Evolutionary conservation across 2,797 vertebrate genomes (phyloP), one percentile per base, ranked within the genome.

Genomic region (Vipera ursinii): DNA sequence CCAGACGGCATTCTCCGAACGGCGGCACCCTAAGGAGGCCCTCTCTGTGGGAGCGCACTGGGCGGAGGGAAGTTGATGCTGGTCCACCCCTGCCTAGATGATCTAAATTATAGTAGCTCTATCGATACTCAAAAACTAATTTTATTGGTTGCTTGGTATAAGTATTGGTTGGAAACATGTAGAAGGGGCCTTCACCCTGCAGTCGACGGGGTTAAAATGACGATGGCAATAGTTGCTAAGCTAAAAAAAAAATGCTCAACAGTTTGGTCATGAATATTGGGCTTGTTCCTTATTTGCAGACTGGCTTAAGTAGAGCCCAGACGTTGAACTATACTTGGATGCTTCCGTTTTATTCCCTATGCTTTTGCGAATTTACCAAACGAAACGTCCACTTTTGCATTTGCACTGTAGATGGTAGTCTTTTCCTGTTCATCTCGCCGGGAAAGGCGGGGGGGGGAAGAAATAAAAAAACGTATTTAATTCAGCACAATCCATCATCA

Each of bases 381-480:
- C 95, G 73, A 86, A 93, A 95, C 91, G 28, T 89, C 56, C 93
- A 91, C 93, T 97, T 97, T 97, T 90, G 48, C 96, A 94, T 91
- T 91, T 96, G 96, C 96, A 96, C 96, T 95, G 97, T 97, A 97
- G 97, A 97, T 97, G 97, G 96, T 96, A 96, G 94, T 96, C 95
- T 97, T 97, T 94, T 88, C 90, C 93, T 95, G 93, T 94, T 93
- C 92, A 93, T 96, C 92, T 69, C 17, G 89, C 92, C 95, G 95
- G 73, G 89, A 86, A 48, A n/a, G n/a, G n/a, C n/a, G 60, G 90
- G n/a, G 69, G 73, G 90, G 32, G 55, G 78, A 89, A 38, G 60
- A 86, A 32, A 95, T 89, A 94, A 95, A 38, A 38, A 89, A 93
- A 89, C 91, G 4, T 44, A 96, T 96, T 95, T 95, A 96, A 96